Evolutionary conservation across 2,888 invertebrate genomes (phyloP).

Genomic region (Oscheius myriophilus): DNA sequence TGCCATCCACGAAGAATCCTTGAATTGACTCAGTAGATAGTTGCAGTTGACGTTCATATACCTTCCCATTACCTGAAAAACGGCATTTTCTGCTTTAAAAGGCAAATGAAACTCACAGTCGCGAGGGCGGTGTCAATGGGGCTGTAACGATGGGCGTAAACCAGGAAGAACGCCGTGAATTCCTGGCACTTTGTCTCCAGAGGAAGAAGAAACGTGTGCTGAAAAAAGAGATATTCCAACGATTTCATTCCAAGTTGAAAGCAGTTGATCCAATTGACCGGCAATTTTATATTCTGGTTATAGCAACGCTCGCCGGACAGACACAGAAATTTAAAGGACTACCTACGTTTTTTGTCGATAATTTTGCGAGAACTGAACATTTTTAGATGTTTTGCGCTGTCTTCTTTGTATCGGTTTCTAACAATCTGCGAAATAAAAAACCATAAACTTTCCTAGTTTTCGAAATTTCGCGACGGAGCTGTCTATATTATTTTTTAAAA

Average conservation of each 20-base stretch:
- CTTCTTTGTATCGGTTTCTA: too few relatives aligned
- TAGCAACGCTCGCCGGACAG: too few relatives aligned
- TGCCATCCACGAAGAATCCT: conserved; percentile 38
- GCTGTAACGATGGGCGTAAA: conserved; percentile 38
- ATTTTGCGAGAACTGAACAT: conserved; percentile 23
- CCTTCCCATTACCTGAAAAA: background rate
- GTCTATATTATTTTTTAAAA: too few relatives aligned
- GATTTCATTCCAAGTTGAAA: too few relatives aligned
- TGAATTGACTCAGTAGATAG: conserved; percentile 38
- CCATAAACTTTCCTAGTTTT: too few relatives aligned
- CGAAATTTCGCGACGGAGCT: too few relatives aligned
- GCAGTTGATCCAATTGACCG: too few relatives aligned
- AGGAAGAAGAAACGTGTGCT: conserved; percentile 43
- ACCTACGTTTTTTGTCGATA: background rate
- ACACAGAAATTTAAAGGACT: too few relatives aligned
- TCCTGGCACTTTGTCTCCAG: conserved; percentile 41
- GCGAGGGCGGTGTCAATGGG: conserved; percentile 25
- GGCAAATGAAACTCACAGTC: conserved; percentile 21
- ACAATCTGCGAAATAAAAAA: too few relatives aligned
- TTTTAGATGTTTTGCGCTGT: too few relatives aligned
- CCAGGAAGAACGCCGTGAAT: conserved; percentile 46
- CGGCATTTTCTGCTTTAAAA: too few relatives aligned
- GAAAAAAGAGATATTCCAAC: conserved; percentile 25
- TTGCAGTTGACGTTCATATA: conserved; percentile 25
- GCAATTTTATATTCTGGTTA: too few relatives aligned